Conservation (phyloP, 2,113 vertebrate genomes). For the Pseudolaguvia tuberculata region DNA sequence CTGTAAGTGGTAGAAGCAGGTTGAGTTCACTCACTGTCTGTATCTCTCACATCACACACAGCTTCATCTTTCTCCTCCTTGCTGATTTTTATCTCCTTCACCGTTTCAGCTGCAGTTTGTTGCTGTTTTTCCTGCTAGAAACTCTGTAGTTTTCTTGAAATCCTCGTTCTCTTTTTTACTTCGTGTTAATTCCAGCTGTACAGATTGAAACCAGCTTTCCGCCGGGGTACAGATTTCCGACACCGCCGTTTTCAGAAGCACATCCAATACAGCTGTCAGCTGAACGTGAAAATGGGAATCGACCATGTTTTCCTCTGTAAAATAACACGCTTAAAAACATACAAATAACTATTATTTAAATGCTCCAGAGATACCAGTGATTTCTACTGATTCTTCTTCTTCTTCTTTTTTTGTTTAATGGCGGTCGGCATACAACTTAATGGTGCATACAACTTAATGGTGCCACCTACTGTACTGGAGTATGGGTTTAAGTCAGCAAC, state of each 20-base stretch:
- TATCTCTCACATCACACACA: constrained; percentile 12
- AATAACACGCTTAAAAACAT: background rate
- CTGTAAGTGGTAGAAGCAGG: background rate
- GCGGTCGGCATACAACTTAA: no score
- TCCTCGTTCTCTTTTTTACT: constrained; percentile 27
- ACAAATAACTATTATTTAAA: background rate
- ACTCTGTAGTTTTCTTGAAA: constrained; percentile 1
- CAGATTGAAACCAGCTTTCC: constrained; percentile 34
- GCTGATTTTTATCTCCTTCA: background rate
- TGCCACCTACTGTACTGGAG: no score
- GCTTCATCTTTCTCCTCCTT: constrained; percentile 3
- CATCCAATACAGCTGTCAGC: constrained; percentile 37
- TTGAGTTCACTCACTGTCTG: background rate
- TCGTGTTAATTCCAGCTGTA: constrained; percentile 21
- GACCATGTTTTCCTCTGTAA: constrained; percentile 7
- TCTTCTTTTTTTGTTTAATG: no score
- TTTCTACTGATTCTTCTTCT: no score
- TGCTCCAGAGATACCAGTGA: background rate
- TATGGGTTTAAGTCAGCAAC: no score
- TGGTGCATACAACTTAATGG: no score
- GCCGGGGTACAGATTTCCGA: constrained; percentile 31
- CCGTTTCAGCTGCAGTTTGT: background rate
- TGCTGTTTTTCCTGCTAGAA: background rate
- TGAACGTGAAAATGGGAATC: constrained; percentile 37
- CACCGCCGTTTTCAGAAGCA: constrained; percentile 29